Evolutionary conservation across 2,797 vertebrate genomes (phyloP).

Genomic region (Aplochiton taeniatus): DNA sequence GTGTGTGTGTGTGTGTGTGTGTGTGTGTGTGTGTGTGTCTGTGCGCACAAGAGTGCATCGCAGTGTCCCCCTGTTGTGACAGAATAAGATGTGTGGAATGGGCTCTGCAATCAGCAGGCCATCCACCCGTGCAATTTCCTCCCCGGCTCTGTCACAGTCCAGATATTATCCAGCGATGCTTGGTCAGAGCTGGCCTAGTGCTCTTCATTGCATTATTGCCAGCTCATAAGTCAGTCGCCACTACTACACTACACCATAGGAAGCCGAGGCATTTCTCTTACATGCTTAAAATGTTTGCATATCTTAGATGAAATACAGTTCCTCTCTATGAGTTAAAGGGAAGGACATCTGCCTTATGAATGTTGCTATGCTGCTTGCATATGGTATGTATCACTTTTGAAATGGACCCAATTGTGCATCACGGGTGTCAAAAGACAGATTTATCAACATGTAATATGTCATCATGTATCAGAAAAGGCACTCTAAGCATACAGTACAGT

Average conservation of each 20-base stretch:
- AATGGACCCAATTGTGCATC: too few species aligned
- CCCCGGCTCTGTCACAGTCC: constrained; percentile 48
- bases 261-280: constrained; percentile 21
- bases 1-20: not conserved
- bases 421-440: too few species aligned
- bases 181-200: constrained; percentile 6
- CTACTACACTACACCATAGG: constrained; percentile 13
- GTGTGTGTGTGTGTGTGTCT: constrained; percentile 3
- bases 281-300: too few species aligned
- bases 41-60: not conserved
- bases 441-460: too few species aligned
- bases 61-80: constrained; percentile 50
- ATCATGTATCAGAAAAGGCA: too few species aligned
- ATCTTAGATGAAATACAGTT: too few species aligned
- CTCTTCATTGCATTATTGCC: constrained; percentile 36
- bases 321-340: too few species aligned
- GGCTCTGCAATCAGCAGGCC: constrained; percentile 50
- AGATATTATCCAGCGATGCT: constrained; percentile 47
- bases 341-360: too few species aligned
- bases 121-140: constrained; percentile 57
- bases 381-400: too few species aligned
- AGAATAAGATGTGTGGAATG: constrained; percentile 52
- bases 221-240: constrained; percentile 31
- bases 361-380: too few species aligned
- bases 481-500: constrained; percentile 8